A percentile compares a stretch with the other conserved stretches of the same genome.
These are phyloP conservation scores for Zingel zingel DNA, from an alignment of 2,113 vertebrate species.

Conservation along the genomic window DNA sequence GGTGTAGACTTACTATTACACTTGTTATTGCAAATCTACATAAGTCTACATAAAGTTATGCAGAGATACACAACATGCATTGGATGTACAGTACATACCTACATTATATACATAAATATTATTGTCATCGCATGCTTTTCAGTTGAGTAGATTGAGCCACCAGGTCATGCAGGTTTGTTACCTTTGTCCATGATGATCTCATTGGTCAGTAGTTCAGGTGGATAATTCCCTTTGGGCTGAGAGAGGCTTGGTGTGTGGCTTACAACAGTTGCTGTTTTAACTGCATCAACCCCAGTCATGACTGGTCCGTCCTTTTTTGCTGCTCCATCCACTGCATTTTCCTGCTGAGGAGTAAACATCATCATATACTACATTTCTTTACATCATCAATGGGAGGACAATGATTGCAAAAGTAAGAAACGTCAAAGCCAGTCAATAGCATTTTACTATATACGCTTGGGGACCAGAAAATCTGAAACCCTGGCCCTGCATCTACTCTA, in stretches of 20 bases:
- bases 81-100: neutral
- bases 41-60: neutral
- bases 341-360: slow-evolving; percentile 40
- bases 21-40: slow-evolving; percentile 4
- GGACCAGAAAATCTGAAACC: neutral
- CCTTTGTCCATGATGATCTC: slow-evolving; percentile 65
- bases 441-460: neutral
- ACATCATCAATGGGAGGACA: neutral
- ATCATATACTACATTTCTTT: neutral
- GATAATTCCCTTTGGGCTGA: slow-evolving; percentile 41
- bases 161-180: slow-evolving; percentile 19
- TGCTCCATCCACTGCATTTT: slow-evolving; percentile 9
- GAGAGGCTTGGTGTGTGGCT: slow-evolving; percentile 19
- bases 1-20: neutral
- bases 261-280: slow-evolving; percentile 21
- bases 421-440: neutral
- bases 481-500: neutral
- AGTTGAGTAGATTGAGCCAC: neutral
- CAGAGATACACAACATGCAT: neutral
- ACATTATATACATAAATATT: neutral
- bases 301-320: neutral
- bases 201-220: slow-evolving; percentile 64
- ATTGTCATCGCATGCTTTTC: neutral
- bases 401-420: neutral
- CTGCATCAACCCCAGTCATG: slow-evolving; percentile 4